Evolutionary conservation across 2,888 invertebrate species (phyloP).

Genomic region (Tetheella fluctuosa): DNA sequence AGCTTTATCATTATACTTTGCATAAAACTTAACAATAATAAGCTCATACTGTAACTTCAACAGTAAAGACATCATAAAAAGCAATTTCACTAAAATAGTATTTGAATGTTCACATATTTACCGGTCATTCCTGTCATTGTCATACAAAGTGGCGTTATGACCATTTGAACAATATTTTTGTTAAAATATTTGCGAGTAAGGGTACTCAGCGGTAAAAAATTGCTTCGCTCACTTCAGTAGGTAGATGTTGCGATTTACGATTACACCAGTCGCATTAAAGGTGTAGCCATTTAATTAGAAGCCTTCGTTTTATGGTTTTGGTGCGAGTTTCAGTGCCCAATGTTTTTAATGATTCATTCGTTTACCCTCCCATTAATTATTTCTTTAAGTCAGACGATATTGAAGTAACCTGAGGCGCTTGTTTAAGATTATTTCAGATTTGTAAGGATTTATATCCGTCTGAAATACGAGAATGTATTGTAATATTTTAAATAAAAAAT

Average conservation of each 20-base stretch:
- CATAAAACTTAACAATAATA: no score
- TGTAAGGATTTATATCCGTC: not conserved
- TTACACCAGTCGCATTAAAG: not conserved
- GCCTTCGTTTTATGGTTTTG: not conserved
- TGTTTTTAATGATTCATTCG: not conserved
- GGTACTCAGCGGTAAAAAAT: not conserved
- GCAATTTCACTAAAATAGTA: no score
- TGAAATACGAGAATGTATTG: no score
- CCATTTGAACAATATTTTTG: no score
- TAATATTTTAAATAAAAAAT: no score
- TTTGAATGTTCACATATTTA: no score
- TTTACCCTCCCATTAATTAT: not conserved
- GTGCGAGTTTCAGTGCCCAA: not conserved
- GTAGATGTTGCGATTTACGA: not conserved
- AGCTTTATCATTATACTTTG: no score
- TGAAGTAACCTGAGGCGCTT: not conserved
- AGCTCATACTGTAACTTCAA: no score
- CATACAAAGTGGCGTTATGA: no score
- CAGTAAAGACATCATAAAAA: no score
- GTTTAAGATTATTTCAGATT: not conserved
- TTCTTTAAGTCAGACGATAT: not conserved
- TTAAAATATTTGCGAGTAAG: no score
- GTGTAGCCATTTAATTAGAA: constrained; percentile 2
- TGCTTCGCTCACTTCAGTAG: not conserved
- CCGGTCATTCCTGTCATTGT: no score